phyloP scores from a whole-genome alignment of 2,888 invertebrate species.

The Nemotelus pantherinus region DNA sequence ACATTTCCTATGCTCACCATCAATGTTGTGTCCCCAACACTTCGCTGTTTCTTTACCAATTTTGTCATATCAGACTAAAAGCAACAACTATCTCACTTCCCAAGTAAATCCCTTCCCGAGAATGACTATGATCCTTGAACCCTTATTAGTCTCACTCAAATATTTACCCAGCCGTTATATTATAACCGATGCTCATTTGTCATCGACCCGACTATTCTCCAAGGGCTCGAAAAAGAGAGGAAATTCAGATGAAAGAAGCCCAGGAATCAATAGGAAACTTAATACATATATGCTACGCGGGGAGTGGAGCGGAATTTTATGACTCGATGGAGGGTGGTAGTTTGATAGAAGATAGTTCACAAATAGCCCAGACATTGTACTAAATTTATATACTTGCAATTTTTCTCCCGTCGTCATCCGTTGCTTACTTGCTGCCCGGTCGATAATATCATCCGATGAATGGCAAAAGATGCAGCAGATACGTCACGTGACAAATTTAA shows the following conservation, averaged over 20 bases:
- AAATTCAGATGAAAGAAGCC: not conserved
- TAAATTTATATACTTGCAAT: slow-evolving; percentile 14
- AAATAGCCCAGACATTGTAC: slow-evolving; percentile 15
- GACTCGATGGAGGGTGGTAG: not conserved
- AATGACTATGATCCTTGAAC: slow-evolving; percentile 35
- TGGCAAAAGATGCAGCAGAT: slow-evolving; percentile 22
- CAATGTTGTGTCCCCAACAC: too few relatives aligned
- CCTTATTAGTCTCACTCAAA: slow-evolving; percentile 42
- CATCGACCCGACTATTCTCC: slow-evolving; percentile 28
- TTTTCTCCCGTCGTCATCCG: not conserved
- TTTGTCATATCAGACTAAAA: not conserved
- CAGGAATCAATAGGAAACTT: not conserved
- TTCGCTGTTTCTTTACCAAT: too few relatives aligned
- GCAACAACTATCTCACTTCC: not conserved
- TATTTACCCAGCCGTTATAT: slow-evolving; percentile 48
- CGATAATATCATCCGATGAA: not conserved
- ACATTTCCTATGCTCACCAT: too few relatives aligned
- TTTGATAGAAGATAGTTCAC: slow-evolving; percentile 2
- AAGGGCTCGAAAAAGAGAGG: slow-evolving; percentile 16
- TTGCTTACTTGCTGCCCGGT: not conserved
- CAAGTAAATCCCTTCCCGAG: slow-evolving; percentile 10
- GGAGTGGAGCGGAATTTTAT: too few relatives aligned
- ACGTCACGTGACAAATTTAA: slow-evolving; percentile 43
- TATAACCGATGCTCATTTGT: slow-evolving; percentile 47
- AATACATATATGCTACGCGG: too few relatives aligned